Percentiles rank a stretch among this genome's conserved stretches.
Conservation (phyloP, 2,888 invertebrate genomes). For the Agonopterix subpropinquella region DNA sequence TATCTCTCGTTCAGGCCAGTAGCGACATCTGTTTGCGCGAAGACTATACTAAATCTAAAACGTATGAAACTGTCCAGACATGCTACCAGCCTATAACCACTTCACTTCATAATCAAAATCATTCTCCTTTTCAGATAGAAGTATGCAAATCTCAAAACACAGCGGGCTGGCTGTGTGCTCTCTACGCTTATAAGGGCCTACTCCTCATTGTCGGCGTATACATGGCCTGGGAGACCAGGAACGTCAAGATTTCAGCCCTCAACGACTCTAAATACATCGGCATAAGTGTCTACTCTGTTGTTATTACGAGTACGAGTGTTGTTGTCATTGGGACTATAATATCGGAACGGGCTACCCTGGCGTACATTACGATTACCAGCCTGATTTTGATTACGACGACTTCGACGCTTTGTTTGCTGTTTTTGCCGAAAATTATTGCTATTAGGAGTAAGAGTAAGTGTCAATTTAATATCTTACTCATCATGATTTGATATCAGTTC, state of each 20-base stretch:
- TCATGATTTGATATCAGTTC: too few species aligned
- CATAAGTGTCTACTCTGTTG: conserved; percentile 93
- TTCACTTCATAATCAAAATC: background rate
- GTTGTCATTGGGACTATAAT: conserved; percentile 93
- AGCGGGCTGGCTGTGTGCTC: conserved; percentile 91
- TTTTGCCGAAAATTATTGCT: conserved; percentile 89
- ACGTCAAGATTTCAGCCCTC: conserved; percentile 92
- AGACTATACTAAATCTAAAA: too few species aligned
- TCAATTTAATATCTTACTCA: too few species aligned
- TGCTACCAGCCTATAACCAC: background rate
- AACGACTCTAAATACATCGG: conserved; percentile 97
- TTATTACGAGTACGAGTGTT: conserved; percentile 90
- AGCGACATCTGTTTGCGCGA: too few species aligned
- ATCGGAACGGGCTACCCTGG: conserved; percentile 86
- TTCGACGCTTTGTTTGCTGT: conserved; percentile 88
- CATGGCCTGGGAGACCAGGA: conserved; percentile 97
- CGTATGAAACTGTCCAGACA: too few species aligned
- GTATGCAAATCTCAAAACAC: conserved; percentile 92
- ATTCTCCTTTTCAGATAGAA: conserved; percentile 81
- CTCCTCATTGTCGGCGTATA: conserved; percentile 92
- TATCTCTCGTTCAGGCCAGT: too few species aligned
- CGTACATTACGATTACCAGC: conserved; percentile 87
- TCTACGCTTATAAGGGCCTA: conserved; percentile 93
- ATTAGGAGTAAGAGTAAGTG: conserved; percentile 78
- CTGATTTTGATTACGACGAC: conserved; percentile 91